Conservation (phyloP, 2,888 invertebrate genomes). For the Parnassius smintheus region DNA sequence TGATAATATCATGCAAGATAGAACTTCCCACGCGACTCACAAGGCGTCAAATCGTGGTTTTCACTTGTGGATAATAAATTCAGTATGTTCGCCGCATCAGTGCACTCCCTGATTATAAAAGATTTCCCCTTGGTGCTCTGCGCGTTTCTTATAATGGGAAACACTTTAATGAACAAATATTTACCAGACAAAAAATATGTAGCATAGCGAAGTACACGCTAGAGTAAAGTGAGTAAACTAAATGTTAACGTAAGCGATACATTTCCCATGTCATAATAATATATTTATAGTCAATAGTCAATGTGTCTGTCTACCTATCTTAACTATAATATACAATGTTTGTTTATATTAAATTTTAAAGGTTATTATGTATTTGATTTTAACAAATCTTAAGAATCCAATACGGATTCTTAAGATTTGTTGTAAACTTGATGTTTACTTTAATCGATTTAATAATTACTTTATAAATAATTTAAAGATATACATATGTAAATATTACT, state of each 20-base stretch:
- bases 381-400: no score
- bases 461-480: no score
- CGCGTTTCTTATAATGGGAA: conserved; percentile 31
- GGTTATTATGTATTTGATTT: no score
- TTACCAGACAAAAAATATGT: conserved; percentile 9
- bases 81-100: conserved; percentile 69
- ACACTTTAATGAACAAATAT: conserved; percentile 27
- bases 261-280: conserved; percentile 2
- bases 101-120: conserved; percentile 56
- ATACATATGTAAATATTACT: no score
- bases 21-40: conserved; percentile 66
- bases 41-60: conserved; percentile 68
- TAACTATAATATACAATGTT: no score
- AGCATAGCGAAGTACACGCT: conserved; percentile 2
- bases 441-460: no score
- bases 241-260: conserved; percentile 2
- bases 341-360: no score
- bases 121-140: conserved; percentile 40
- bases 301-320: no score
- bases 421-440: no score
- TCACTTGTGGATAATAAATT: conserved; percentile 58
- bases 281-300: background rate
- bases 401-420: no score
- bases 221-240: background rate
- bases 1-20: conserved; percentile 53